These are phyloP conservation scores for Drosophila siamana DNA, from an alignment of 2,888 invertebrate species.

Conservation along the genomic window DNA sequence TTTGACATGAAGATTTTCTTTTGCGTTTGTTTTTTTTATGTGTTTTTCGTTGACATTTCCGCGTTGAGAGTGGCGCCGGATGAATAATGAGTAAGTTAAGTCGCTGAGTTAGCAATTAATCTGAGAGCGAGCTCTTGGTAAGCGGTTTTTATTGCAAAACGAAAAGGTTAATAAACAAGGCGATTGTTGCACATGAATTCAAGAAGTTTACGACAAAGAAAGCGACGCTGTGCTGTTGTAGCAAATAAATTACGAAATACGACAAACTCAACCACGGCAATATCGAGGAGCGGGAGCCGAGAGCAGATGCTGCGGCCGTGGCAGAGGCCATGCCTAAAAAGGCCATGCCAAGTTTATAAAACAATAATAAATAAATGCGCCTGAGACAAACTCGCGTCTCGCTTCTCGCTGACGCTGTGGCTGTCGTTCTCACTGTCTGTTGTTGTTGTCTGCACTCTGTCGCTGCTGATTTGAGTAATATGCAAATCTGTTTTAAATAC, in stretches of 20 bases:
- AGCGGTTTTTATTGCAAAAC: conserved; percentile 68
- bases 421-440: background rate
- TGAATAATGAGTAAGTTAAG: conserved; percentile 65
- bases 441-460: conserved; percentile 27
- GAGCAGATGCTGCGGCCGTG: conserved; percentile 45
- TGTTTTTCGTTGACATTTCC: conserved; percentile 58
- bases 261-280: conserved; percentile 49
- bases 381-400: conserved; percentile 62
- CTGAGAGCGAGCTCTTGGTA: conserved; percentile 57
- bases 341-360: conserved; percentile 74
- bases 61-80: conserved; percentile 62
- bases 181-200: conserved; percentile 64
- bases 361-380: conserved; percentile 62
- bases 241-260: conserved; percentile 68
- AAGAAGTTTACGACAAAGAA: conserved; percentile 74
- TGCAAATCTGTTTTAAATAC: conserved; percentile 76
- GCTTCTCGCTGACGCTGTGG: conserved; percentile 23
- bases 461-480: conserved; percentile 75
- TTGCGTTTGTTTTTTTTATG: conserved; percentile 27
- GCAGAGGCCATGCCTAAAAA: conserved; percentile 69
- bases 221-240: conserved; percentile 54
- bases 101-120: conserved; percentile 66
- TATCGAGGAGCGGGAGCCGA: conserved; percentile 13
- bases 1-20: conserved; percentile 14
- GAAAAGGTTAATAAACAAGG: conserved; percentile 77